These are phyloP conservation scores for Gila orcuttii DNA, from an alignment of 2,113 vertebrate species.

Conservation along the genomic window DNA sequence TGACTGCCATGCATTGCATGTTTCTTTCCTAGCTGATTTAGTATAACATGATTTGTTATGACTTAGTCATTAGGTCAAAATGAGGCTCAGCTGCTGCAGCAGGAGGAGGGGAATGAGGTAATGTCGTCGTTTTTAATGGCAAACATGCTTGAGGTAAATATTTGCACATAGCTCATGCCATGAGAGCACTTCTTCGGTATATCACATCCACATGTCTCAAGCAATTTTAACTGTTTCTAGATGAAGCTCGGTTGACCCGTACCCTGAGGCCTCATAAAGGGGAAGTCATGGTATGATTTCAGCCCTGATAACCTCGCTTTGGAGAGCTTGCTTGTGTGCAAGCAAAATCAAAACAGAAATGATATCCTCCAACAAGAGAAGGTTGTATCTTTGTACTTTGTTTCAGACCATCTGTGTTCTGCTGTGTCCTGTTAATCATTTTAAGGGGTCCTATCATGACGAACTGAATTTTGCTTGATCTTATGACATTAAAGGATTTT, in stretches of 20 bases:
- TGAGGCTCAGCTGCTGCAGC: constrained; percentile 15
- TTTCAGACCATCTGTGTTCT: neutral
- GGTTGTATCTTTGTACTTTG: neutral
- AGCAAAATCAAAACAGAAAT: neutral
- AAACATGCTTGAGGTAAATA: constrained; percentile 66
- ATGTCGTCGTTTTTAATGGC: constrained; percentile 60
- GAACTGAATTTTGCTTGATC: neutral
- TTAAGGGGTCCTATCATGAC: neutral
- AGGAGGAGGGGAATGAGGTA: constrained; percentile 38
- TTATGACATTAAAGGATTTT: neutral
- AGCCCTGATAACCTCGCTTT: neutral
- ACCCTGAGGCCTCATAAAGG: neutral
- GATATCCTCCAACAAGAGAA: neutral
- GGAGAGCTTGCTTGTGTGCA: constrained; percentile 11
- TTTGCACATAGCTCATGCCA: constrained; percentile 58
- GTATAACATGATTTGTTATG: constrained; percentile 11
- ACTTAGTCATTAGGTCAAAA: constrained; percentile 55
- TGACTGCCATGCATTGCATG: neutral
- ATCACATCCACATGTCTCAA: constrained; percentile 29
- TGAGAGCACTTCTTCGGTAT: neutral
- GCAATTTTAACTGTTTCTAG: constrained; percentile 21
- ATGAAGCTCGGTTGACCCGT: neutral
- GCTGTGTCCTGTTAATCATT: neutral
- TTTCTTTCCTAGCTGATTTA: neutral
- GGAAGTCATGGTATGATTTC: constrained; percentile 19